phyloP scores from a whole-genome alignment of 2,113 vertebrate species.

The Xenopus tropicalis region UCB_Xtro_10.0 CM004444.2:26266501-26267000 shows the following conservation, averaged over 20 bases:
- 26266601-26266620: slow-evolving; percentile 42
- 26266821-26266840: slow-evolving; percentile 13
- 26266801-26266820: slow-evolving; percentile 37
- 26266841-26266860: slow-evolving; percentile 23
- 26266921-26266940: slow-evolving; percentile 6
- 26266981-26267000: slow-evolving; percentile 6
- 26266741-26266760: slow-evolving; percentile 40
- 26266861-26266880: slow-evolving; percentile 45
- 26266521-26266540: slow-evolving; percentile 42
- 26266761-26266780: slow-evolving; percentile 17
- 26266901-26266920: slow-evolving; percentile 36
- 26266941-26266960: slow-evolving; percentile 28
- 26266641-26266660: slow-evolving; percentile 38
- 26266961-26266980: slow-evolving; percentile 9
- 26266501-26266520: slow-evolving; percentile 34
- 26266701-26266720: slow-evolving; percentile 7
- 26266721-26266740: slow-evolving; percentile 34
- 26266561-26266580: slow-evolving; percentile 36
- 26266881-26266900: slow-evolving; percentile 31
- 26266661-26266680: slow-evolving; percentile 34
- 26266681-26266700: slow-evolving; percentile 33
- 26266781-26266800: slow-evolving; percentile 34
- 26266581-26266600: slow-evolving; percentile 19
- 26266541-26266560: slow-evolving; percentile 38
- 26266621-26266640: slow-evolving; percentile 43